These are phyloP conservation scores for Pachypeltis micranthus DNA, from an alignment of 1,140 invertebrate genomes.

Conservation along the genomic window DNA sequence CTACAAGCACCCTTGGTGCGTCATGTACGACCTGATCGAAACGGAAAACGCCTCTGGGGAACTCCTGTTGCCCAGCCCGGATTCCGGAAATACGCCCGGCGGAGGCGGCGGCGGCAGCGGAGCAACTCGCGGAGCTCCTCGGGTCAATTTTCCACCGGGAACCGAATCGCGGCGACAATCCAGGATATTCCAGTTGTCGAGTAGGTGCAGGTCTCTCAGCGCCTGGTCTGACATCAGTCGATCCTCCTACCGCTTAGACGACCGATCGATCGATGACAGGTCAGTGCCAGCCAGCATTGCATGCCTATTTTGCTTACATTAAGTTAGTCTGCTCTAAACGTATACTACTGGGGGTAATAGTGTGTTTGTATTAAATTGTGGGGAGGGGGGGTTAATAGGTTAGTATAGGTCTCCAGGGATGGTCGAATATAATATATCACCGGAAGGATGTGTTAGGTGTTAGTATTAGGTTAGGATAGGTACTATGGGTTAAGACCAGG, in stretches of 20 bases:
- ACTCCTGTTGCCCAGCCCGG: constrained; percentile 17
- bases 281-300: too few species aligned
- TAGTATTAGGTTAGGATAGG: too few species aligned
- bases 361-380: too few species aligned
- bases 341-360: too few species aligned
- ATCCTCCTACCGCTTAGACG: constrained; percentile 17
- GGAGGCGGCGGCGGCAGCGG: background rate
- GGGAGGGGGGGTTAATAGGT: too few species aligned
- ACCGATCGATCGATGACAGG: constrained; percentile 14
- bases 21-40: constrained; percentile 23
- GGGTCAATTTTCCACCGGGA: constrained; percentile 19
- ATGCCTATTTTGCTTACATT: too few species aligned
- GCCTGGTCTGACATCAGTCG: constrained; percentile 22
- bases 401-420: too few species aligned
- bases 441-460: too few species aligned
- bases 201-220: constrained; percentile 17
- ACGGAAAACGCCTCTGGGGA: constrained; percentile 17
- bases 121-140: background rate
- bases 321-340: too few species aligned
- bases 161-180: constrained; percentile 15
- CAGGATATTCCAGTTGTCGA: constrained; percentile 1
- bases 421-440: too few species aligned
- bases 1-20: constrained; percentile 23
- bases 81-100: background rate
- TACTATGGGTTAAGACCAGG: too few species aligned